A percentile compares a stretch with the other conserved stretches of the same genome.
Conservation (phyloP, 2,113 vertebrate genomes). For the Riparia riparia region DNA sequence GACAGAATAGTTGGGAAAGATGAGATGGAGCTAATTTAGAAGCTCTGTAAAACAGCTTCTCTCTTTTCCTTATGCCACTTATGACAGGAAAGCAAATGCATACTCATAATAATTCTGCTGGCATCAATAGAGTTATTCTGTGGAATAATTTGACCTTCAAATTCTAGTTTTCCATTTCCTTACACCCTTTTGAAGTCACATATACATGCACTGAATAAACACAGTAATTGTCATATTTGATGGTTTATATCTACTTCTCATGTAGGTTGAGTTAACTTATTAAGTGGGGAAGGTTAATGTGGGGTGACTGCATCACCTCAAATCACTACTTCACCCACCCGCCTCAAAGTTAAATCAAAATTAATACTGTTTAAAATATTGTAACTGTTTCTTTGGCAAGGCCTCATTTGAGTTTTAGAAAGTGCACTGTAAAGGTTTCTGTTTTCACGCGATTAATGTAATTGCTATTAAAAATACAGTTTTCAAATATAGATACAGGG, state of each 20-base stretch:
- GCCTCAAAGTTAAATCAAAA: fast-evolving
- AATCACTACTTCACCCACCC: fast-evolving
- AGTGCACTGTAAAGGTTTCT: not conserved
- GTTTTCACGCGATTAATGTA: not conserved
- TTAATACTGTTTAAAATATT: not conserved
- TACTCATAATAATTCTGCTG: not conserved
- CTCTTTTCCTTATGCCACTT: not conserved
- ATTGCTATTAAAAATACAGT: not conserved
- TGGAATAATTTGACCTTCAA: conserved; percentile 42
- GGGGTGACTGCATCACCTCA: not conserved
- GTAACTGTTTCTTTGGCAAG: not conserved
- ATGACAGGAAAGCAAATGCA: conserved; percentile 10
- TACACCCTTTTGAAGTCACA: not conserved
- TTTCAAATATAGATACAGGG: not conserved
- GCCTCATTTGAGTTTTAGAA: not conserved
- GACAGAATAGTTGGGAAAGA: not conserved
- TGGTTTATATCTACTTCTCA: not conserved
- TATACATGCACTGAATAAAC: not conserved
- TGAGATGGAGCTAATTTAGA: conserved; percentile 35
- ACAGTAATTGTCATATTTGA: not conserved
- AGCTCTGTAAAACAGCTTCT: not conserved
- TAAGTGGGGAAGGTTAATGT: not conserved
- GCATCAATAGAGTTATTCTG: conserved; percentile 1
- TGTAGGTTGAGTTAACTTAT: not conserved
- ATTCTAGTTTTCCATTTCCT: conserved; percentile 2